These are phyloP conservation scores for Phalacrocorax carbo DNA, from an alignment of 2,113 vertebrate species.

Conservation along the genomic window DNA sequence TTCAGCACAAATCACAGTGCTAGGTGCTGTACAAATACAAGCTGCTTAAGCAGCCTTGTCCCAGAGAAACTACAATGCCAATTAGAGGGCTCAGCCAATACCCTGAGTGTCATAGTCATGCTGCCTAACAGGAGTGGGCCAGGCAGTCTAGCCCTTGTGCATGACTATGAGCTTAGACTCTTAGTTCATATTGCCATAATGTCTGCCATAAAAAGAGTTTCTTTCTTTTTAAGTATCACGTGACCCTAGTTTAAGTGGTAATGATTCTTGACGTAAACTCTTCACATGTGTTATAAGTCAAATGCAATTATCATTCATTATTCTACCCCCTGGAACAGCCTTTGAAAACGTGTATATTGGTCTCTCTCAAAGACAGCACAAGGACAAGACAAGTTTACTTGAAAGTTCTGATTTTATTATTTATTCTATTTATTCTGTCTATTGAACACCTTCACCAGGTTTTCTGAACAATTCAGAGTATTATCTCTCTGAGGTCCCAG, in stretches of 20 bases:
- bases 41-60: not conserved
- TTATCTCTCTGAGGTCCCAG: not conserved
- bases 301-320: not conserved
- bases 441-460: not conserved
- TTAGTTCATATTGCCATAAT: not conserved
- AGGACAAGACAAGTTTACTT: not conserved
- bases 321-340: not conserved
- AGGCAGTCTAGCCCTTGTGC: not conserved
- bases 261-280: not conserved
- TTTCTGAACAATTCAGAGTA: not conserved
- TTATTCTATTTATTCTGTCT: not conserved
- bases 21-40: not conserved
- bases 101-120: not conserved
- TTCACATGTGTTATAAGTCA: not conserved
- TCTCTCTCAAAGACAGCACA: not conserved
- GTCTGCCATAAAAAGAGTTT: not conserved
- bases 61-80: not conserved
- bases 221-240: not conserved
- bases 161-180: not conserved
- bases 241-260: not conserved
- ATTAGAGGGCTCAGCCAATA: not conserved
- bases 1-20: not conserved
- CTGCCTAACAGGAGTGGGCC: not conserved
- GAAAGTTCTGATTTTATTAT: not conserved
- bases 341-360: not conserved